Evolutionary conservation across 2,113 vertebrate species (phyloP), one percentile per base, ranked within the genome.

Genomic region (Noctilio leporinus): DNA sequence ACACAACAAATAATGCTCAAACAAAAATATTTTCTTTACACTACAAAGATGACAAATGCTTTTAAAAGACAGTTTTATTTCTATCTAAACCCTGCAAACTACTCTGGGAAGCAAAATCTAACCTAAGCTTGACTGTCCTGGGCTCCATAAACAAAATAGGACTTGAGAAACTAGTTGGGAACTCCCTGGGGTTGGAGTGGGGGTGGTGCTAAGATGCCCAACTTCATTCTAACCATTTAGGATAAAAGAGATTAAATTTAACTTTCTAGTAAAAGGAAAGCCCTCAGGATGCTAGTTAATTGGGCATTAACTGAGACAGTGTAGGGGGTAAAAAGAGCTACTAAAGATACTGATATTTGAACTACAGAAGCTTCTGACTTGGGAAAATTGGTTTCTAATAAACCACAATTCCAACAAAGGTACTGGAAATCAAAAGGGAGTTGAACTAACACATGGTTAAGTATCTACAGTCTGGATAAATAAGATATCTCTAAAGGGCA

Each of bases 171-270:
- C 40, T 55, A 92, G 33, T 4, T 72, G 2, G 3, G 43, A 12
- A 65, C 26, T 75, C 8, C 53, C 40, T 73, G 9, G 14, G 24
- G 24, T 5, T 7, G 47, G 4, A 30, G 38, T 4, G 45, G 47
- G 47, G 7, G n/a, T n/a, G 16, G 55, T 1, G 19, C 5, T 47
- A 87, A 70, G 30, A 81, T 11, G 22, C 30, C 12, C 76, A 33
- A 40, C 49, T 87, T 87, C 85, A 62, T 88, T 77, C n/a, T 73
- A 75, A 24, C 43, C 75, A n/a, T 62, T 17, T 72, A 33, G 14
- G 24, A 38, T 93, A 53, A 92, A 92, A 92, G 64, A 93, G 78
- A 89, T 80, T 83, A 35, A 86, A 10, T 86, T 65, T 57, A 78
- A 85, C 30, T 55, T 84, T 80, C 45, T 53, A 83, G 38, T 7